Conservation (phyloP, 2,113 vertebrate species). For the Neogobius melanostomus region DNA sequence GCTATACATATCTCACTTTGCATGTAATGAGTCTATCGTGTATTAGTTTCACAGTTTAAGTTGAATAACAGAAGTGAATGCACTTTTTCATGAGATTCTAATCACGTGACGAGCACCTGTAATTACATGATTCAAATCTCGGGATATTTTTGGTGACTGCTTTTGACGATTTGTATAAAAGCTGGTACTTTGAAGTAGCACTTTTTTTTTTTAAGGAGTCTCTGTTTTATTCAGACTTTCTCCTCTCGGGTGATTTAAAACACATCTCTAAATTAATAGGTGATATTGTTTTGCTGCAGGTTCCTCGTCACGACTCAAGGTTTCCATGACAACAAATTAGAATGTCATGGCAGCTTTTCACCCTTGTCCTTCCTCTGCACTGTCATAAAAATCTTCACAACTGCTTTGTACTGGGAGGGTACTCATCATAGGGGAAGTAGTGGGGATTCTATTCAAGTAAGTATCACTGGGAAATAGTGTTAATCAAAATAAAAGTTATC, state of each 20-base stretch:
- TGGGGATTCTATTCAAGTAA: no score
- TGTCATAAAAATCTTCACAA: conserved; percentile 62
- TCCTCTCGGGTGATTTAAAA: not conserved
- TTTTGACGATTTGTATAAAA: no score
- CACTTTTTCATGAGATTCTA: no score
- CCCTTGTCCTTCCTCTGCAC: conserved; percentile 82
- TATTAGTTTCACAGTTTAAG: no score
- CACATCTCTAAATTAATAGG: conserved; percentile 39
- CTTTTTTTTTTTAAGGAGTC: conserved; percentile 51
- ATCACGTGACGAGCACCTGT: no score
- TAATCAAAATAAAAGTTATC: no score
- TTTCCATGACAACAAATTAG: conserved; percentile 89
- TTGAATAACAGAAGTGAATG: no score
- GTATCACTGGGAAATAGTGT: no score
- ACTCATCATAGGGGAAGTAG: conserved; percentile 41
- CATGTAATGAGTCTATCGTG: no score
- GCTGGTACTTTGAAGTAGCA: conserved; percentile 15
- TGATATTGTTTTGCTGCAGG: conserved; percentile 65
- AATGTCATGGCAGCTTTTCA: conserved; percentile 83
- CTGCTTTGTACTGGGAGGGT: conserved; percentile 72
- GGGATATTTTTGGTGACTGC: no score
- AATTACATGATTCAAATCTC: no score
- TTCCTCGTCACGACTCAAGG: conserved; percentile 73
- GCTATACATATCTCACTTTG: no score
- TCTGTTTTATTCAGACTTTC: conserved; percentile 38